These are phyloP conservation scores for Aphelinus certus DNA, from an alignment of 1,140 invertebrate genomes.

Conservation along the genomic window DNA sequence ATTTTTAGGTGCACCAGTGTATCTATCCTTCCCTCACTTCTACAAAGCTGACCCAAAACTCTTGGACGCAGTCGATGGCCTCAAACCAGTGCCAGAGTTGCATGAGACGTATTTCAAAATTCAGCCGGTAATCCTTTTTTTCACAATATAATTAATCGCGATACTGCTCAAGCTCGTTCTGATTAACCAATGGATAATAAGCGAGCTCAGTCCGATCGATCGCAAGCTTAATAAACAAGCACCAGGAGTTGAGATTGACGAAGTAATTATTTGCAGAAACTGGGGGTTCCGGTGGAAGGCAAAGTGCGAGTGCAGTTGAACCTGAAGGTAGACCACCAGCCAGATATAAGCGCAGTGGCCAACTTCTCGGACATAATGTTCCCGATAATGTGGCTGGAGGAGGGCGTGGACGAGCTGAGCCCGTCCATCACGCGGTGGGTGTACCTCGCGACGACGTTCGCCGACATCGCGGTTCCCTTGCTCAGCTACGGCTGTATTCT, in stretches of 20 bases:
- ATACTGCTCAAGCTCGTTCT: too few relatives aligned
- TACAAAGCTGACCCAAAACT: slow-evolving; percentile 82
- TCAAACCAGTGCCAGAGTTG: slow-evolving; percentile 75
- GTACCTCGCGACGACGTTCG: slow-evolving; percentile 80
- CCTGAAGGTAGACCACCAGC: slow-evolving; percentile 78
- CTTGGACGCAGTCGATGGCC: slow-evolving; percentile 75
- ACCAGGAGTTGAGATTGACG: too few relatives aligned
- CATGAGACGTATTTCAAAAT: slow-evolving; percentile 87
- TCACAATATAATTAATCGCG: too few relatives aligned
- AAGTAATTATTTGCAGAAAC: slow-evolving; percentile 72
- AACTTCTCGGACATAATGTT: slow-evolving; percentile 84
- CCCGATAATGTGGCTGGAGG: slow-evolving; percentile 89
- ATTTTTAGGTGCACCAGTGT: slow-evolving; percentile 82
- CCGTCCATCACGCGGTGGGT: slow-evolving; percentile 79
- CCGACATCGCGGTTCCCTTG: slow-evolving; percentile 73
- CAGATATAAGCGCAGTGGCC: slow-evolving; percentile 75
- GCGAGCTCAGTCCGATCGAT: too few relatives aligned
- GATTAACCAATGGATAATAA: too few relatives aligned
- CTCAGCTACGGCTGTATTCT: slow-evolving; percentile 78
- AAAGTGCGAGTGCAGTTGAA: slow-evolving; percentile 85
- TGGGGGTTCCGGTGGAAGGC: slow-evolving; percentile 84
- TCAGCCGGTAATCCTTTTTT: slow-evolving; percentile 76
- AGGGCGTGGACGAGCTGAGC: slow-evolving; percentile 84
- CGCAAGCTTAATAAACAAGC: too few relatives aligned
- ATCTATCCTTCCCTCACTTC: slow-evolving; percentile 89